Evolutionary conservation across 1,140 invertebrate genomes (phyloP).

Genomic region (Eulimnadia texana): DNA sequence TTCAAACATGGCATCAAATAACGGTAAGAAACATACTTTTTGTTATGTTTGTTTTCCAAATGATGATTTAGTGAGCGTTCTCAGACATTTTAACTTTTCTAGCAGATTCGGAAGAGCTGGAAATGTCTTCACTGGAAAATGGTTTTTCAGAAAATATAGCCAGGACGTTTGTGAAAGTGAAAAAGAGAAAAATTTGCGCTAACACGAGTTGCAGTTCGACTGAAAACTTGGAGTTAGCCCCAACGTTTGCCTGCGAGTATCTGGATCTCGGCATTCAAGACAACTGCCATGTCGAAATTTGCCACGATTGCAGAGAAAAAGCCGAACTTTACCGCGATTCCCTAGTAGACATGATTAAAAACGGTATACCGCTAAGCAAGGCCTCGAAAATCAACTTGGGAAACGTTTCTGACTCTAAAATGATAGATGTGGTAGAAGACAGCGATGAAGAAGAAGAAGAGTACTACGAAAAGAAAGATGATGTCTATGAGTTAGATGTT

Average conservation of each 20-base stretch:
- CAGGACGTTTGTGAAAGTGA: neutral
- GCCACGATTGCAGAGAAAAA: slow-evolving; percentile 1
- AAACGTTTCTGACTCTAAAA: neutral
- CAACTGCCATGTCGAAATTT: neutral
- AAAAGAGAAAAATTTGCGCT: slow-evolving; percentile 2
- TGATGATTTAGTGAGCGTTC: too few relatives aligned
- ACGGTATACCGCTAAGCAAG: neutral
- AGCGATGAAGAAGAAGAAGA: slow-evolving; percentile 9
- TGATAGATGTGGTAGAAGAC: neutral
- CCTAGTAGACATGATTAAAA: neutral
- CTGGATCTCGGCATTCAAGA: neutral
- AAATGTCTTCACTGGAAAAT: too few relatives aligned
- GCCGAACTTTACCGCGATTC: slow-evolving; percentile 2
- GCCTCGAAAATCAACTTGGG: slow-evolving; percentile 1
- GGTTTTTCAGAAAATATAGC: too few relatives aligned
- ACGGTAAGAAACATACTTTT: too few relatives aligned
- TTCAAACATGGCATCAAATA: too few relatives aligned
- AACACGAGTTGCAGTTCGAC: slow-evolving; percentile 2
- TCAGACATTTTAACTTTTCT: too few relatives aligned
- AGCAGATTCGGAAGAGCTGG: too few relatives aligned
- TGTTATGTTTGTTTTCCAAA: too few relatives aligned
- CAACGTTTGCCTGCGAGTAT: slow-evolving; percentile 8
- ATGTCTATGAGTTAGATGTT: neutral
- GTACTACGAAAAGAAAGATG: neutral
- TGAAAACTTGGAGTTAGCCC: neutral